phyloP scores from a whole-genome alignment of 1,140 invertebrate genomes.

The Thaumetopoea pityocampa region DNA sequence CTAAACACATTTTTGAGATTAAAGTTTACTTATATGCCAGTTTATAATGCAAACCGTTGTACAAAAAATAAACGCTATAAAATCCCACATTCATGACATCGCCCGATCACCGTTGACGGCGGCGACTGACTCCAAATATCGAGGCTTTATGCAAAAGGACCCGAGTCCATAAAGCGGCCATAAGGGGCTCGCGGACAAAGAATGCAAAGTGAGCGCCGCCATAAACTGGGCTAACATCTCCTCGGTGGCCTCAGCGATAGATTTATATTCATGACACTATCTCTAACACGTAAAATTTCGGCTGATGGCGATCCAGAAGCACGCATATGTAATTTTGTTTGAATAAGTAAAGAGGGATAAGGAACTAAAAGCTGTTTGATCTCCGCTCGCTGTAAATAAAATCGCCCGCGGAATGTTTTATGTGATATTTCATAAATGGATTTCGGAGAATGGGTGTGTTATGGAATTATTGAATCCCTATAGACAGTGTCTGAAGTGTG shows the following conservation, averaged over 20 bases:
- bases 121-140: constrained; percentile 18
- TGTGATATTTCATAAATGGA: constrained; percentile 64
- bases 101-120: constrained; percentile 13
- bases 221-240: constrained; percentile 64
- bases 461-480: constrained; percentile 49
- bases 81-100: constrained; percentile 18
- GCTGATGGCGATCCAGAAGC: constrained; percentile 68
- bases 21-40: too few relatives aligned
- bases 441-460: constrained; percentile 46
- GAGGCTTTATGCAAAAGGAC: constrained; percentile 68
- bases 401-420: constrained; percentile 51
- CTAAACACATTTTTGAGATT: too few relatives aligned
- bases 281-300: constrained; percentile 72
- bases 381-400: constrained; percentile 61
- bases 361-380: constrained; percentile 64
- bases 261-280: constrained; percentile 75
- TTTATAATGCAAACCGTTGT: background rate
- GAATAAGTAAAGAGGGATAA: constrained; percentile 72
- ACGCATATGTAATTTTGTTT: constrained; percentile 75
- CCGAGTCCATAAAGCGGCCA: constrained; percentile 67
- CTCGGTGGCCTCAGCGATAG: constrained; percentile 68
- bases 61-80: constrained; percentile 17
- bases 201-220: constrained; percentile 71
- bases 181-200: constrained; percentile 66
- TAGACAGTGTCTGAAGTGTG: constrained; percentile 24